phyloP scores from a whole-genome alignment of 2,113 vertebrate genomes.

The Synodontis membranacea region DNA sequence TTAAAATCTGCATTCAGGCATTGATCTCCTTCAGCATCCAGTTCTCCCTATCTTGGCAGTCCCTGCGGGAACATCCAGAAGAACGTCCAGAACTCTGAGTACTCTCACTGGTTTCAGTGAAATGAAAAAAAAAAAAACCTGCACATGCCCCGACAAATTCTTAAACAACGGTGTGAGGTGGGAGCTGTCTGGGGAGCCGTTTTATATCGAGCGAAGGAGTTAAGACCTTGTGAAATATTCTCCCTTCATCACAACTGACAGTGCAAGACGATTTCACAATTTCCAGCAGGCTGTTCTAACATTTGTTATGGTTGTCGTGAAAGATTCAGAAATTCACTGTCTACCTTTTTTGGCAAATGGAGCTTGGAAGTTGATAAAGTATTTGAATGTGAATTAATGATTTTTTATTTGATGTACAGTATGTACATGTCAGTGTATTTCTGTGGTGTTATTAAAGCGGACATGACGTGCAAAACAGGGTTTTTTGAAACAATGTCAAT shows the following conservation, averaged over 20 bases:
- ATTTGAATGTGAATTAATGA: not conserved
- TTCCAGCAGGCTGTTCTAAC: not conserved
- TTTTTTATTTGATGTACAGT: too few relatives aligned
- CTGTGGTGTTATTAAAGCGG: too few relatives aligned
- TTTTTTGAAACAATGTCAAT: too few relatives aligned
- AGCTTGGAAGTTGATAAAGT: not conserved
- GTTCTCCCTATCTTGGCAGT: not conserved
- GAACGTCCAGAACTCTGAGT: not conserved
- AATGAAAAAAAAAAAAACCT: not conserved
- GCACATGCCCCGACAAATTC: not conserved
- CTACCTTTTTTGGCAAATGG: not conserved
- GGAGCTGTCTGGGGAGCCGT: not conserved
- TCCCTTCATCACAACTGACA: not conserved
- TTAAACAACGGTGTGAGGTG: not conserved
- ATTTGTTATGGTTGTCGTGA: not conserved
- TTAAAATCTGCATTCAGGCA: not conserved
- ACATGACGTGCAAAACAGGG: too few relatives aligned
- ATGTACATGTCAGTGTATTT: too few relatives aligned
- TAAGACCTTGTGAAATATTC: not conserved
- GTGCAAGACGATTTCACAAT: not conserved
- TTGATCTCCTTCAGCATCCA: conserved; percentile 25
- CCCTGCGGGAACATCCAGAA: not conserved
- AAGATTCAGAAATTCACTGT: not conserved
- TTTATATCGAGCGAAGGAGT: not conserved
- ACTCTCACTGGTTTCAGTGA: not conserved